A percentile compares a stretch with the other conserved stretches of the same genome.
Conservation (phyloP, 2,113 vertebrate species). For the Chinchilla lanigera region DNA sequence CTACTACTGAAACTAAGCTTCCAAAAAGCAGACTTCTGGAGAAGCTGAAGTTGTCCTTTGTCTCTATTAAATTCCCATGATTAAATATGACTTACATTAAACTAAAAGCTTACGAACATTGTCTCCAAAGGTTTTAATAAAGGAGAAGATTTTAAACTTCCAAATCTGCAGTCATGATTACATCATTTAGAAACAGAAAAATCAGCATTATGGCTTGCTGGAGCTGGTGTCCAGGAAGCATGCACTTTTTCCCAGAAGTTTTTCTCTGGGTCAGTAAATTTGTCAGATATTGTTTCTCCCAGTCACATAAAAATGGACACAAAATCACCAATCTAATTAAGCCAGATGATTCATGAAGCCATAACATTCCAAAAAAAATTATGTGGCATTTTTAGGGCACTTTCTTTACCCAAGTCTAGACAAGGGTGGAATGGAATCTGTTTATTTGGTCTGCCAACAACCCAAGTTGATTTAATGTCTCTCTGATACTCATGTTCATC, state of each 20-base stretch:
- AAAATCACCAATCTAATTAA: conserved; percentile 58
- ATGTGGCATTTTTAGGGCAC: conserved; percentile 62
- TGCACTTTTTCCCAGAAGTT: conserved; percentile 53
- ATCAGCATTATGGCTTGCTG: neutral
- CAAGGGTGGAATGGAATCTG: conserved; percentile 62
- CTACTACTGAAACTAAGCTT: neutral
- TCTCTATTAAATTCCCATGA: neutral
- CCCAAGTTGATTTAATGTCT: neutral
- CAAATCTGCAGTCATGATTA: neutral
- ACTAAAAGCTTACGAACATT: neutral
- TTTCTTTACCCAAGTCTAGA: conserved; percentile 72
- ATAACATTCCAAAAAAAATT: conserved; percentile 60
- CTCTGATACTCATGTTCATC: neutral
- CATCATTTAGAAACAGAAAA: conserved; percentile 37
- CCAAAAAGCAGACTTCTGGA: neutral
- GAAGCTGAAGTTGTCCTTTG: neutral
- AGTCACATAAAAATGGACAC: conserved; percentile 62
- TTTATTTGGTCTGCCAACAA: conserved; percentile 19
- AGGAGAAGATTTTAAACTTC: conserved; percentile 11
- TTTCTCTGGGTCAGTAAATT: conserved; percentile 51
- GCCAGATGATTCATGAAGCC: conserved; percentile 61
- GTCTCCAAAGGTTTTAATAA: conserved; percentile 11
- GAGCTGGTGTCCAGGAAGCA: neutral
- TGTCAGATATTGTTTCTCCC: conserved; percentile 56
- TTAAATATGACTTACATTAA: neutral